Conservation (phyloP, 2,113 vertebrate species). For the Bos javanicus region DNA sequence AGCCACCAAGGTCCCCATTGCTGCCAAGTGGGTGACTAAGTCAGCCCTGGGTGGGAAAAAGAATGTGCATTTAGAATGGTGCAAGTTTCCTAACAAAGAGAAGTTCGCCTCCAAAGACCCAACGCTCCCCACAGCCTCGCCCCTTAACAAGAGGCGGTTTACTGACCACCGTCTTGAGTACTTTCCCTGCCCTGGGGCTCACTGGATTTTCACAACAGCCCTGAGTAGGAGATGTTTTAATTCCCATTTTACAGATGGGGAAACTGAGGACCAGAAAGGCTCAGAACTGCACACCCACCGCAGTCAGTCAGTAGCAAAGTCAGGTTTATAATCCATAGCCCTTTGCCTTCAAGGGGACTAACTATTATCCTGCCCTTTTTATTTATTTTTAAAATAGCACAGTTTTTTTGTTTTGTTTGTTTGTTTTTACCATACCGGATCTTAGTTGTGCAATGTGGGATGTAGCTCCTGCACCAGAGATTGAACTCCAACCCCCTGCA, state of each 20-base stretch:
- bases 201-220: neutral
- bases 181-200: neutral
- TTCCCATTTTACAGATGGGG: neutral
- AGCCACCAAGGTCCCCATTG: neutral
- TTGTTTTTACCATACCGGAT: neutral
- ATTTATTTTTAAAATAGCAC: neutral
- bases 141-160: neutral
- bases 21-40: conserved; percentile 63
- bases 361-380: accelerated
- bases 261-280: neutral
- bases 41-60: neutral
- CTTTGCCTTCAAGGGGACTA: neutral
- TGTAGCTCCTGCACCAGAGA: neutral
- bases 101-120: neutral
- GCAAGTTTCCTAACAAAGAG: neutral
- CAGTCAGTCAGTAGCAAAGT: too few relatives aligned
- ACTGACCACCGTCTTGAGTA: too few relatives aligned
- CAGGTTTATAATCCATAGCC: too few relatives aligned
- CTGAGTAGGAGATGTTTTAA: neutral
- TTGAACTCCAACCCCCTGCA: neutral
- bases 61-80: neutral
- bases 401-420: neutral
- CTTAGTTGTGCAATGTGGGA: neutral
- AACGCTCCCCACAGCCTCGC: accelerated
- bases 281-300: neutral